Evolutionary conservation across 2,888 invertebrate genomes (phyloP).

Genomic region (Pseudococcus jackbeardsleyi): DNA sequence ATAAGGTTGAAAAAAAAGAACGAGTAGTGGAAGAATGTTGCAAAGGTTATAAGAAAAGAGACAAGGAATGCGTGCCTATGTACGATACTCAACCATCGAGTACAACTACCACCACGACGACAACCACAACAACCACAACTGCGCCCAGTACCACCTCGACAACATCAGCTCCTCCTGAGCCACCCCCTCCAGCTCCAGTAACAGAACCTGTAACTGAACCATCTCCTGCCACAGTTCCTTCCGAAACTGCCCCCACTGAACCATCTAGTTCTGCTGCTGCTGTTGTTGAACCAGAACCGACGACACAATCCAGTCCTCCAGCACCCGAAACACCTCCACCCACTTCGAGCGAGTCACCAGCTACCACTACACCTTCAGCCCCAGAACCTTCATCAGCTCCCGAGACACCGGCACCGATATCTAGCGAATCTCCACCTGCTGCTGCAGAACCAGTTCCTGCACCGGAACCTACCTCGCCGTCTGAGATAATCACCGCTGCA

Average conservation of each 20-base stretch:
- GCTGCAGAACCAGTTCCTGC: not conserved
- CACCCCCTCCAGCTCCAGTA: not conserved
- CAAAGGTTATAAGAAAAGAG: slow-evolving; percentile 20
- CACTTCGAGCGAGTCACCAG: not conserved
- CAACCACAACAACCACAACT: not conserved
- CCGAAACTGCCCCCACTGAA: not conserved
- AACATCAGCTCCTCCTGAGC: not conserved
- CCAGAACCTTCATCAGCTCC: not conserved
- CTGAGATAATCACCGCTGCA: not conserved
- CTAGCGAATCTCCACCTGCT: too few species aligned
- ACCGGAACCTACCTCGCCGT: not conserved
- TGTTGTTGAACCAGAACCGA: not conserved
- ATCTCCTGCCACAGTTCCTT: not conserved
- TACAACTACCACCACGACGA: not conserved
- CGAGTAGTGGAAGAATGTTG: slow-evolving; percentile 36
- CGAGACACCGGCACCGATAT: not conserved
- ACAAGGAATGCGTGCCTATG: not conserved
- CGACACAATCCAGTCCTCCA: not conserved
- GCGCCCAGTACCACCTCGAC: not conserved
- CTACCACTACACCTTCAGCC: not conserved
- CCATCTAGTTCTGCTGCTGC: not conserved
- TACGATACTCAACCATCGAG: not conserved
- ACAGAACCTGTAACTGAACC: not conserved
- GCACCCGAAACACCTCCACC: not conserved
- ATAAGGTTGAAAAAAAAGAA: slow-evolving; percentile 15